Evolutionary conservation across 2,113 vertebrate species (phyloP).

Genomic region (Engystomops pustulosus): DNA sequence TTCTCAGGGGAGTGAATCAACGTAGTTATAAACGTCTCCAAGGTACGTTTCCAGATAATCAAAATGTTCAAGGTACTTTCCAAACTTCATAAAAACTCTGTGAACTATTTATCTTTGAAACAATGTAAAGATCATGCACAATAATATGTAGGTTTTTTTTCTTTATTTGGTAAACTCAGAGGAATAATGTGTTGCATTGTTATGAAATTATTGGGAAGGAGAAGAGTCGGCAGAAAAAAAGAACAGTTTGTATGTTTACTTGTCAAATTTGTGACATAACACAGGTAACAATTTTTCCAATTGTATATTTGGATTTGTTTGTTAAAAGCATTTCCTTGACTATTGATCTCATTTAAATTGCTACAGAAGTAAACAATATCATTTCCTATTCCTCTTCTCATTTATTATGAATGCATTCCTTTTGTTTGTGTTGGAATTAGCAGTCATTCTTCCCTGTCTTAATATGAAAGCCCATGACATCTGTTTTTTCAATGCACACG

Average conservation of each 20-base stretch:
- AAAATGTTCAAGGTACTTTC: background rate
- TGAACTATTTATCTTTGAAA: background rate
- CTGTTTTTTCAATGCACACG: conserved; percentile 81
- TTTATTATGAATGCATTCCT: conserved; percentile 69
- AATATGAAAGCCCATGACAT: conserved; percentile 83
- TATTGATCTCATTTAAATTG: conserved; percentile 57
- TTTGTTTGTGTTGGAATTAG: conserved; percentile 76
- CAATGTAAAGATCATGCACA: background rate
- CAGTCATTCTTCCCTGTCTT: conserved; percentile 78
- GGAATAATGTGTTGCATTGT: background rate
- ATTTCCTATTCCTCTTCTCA: conserved; percentile 58
- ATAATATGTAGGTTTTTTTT: background rate
- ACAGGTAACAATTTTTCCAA: conserved; percentile 66
- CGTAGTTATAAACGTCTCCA: conserved; percentile 27
- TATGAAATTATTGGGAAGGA: background rate
- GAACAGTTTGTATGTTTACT: conserved; percentile 31
- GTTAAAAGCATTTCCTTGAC: conserved; percentile 57
- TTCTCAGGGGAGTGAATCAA: conserved; percentile 31
- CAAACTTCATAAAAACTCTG: background rate
- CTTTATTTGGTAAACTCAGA: background rate
- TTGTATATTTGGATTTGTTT: conserved; percentile 69
- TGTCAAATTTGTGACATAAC: conserved; percentile 56
- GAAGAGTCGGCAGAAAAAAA: background rate
- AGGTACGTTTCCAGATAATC: conserved; percentile 32
- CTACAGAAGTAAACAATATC: conserved; percentile 58